phyloP scores from a whole-genome alignment of 1,140 invertebrate genomes.

The Caerostris extrusa region DNA sequence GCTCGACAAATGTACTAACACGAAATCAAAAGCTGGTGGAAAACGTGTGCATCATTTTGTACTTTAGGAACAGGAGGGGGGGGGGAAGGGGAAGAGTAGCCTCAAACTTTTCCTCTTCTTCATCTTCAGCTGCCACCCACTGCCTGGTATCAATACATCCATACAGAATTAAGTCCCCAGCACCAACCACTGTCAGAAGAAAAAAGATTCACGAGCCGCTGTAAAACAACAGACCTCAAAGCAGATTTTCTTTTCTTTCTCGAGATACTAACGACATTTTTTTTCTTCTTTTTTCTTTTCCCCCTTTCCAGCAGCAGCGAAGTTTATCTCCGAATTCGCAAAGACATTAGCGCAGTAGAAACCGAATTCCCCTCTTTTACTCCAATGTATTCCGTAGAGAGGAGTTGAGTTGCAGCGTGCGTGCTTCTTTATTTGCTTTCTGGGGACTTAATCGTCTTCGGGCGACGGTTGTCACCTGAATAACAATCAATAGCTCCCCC shows the following conservation, averaged over 20 bases:
- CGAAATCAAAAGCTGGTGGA: neutral
- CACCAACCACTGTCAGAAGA: neutral
- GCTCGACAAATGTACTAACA: neutral
- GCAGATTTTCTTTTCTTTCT: conserved; percentile 16
- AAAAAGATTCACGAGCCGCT: neutral
- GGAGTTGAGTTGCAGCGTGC: conserved; percentile 48
- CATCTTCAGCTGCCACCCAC: neutral
- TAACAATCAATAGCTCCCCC: conserved; percentile 12
- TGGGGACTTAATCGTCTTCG: conserved; percentile 10
- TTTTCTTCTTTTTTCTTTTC: neutral
- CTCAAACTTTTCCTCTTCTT: neutral
- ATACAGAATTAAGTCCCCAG: neutral
- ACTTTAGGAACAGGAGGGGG: neutral
- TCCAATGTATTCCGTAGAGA: conserved; percentile 13
- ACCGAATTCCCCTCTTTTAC: conserved; percentile 21
- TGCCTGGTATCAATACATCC: conserved; percentile 8
- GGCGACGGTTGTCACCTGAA: conserved; percentile 45
- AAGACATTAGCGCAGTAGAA: conserved; percentile 24
- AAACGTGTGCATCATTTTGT: conserved; percentile 1
- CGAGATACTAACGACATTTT: conserved; percentile 35
- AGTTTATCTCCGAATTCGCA: conserved; percentile 32
- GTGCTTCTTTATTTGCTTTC: conserved; percentile 24
- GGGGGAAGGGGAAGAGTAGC: neutral
- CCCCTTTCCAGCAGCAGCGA: neutral
- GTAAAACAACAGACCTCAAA: conserved; percentile 47